phyloP scores from a whole-genome alignment of 2,113 vertebrate genomes.

The Nibea albiflora region DNA sequence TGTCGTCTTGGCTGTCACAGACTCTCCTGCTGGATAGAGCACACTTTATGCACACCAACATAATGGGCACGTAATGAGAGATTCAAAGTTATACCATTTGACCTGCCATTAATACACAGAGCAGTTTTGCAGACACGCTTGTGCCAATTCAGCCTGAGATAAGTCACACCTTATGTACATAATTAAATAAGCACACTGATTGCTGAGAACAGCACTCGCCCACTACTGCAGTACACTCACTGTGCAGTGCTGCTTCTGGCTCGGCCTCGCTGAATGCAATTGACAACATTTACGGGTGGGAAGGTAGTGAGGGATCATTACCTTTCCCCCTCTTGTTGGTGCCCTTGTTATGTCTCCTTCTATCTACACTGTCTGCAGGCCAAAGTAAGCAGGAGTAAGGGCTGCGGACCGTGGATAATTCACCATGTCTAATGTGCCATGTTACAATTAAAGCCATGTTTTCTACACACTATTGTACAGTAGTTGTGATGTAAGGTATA shows the following conservation, averaged over 20 bases:
- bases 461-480: neutral
- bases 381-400: neutral
- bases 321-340: slow-evolving; percentile 1
- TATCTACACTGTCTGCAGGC: neutral
- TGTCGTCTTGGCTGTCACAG: neutral
- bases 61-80: neutral
- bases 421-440: neutral
- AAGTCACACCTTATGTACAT: neutral
- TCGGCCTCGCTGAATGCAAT: neutral
- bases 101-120: slow-evolving; percentile 1
- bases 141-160: neutral
- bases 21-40: neutral
- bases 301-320: neutral
- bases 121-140: neutral
- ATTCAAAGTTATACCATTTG: neutral
- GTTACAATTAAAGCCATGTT: neutral
- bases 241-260: neutral
- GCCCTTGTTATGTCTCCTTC: slow-evolving; percentile 1
- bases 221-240: neutral
- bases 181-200: neutral
- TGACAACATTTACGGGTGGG: neutral
- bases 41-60: neutral
- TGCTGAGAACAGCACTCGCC: neutral
- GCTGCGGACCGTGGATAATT: neutral
- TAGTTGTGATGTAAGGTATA: neutral